Base-by-base conservation (phyloP, 2,113 vertebrate species). In the Gadus macrocephalus region DNA sequence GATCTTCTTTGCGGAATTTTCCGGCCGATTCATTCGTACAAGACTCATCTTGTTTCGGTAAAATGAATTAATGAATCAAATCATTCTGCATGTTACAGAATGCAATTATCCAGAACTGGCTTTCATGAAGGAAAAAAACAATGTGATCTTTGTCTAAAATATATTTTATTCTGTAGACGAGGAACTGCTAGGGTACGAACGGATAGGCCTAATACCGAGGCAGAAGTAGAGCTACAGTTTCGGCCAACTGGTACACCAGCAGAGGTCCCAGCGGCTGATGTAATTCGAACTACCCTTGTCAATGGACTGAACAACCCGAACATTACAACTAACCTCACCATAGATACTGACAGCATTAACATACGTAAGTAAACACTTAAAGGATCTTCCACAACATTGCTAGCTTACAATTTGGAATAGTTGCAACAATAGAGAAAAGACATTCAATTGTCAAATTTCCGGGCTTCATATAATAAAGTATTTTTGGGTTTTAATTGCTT, bases 201-300 rank as follows among this genome's bases (percentile, higher is more conserved):
- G 5, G 11, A 3, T 0, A n/a, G n/a, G n/a, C n/a, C n/a, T n/a
- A 25, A 4, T 0, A 81, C 62, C 28, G 58, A 76, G 62, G 19
- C 64, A 12, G 25, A 71, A 0, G 16, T 81, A 9, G 62, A 53
- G 0, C 3, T 86, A 3, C 20, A 53, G 68, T 86, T 86, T 42
- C 64, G 65, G 15, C 12, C 53, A 15, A 74, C 61, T 2, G 15
- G 49, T 0, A 1, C 68, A 15, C 0, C 28, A 1, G 6, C 11
- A 9, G 1, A 56, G 20, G 31, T 84, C 17, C 84, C 82, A n/a
- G 0, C 25, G 1, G 0, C 16, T 53, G 11, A 6, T 0, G 19
- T 0, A 3, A 56, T 81, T 42, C 14, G 1, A 19, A 0, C 3
- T 2, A 61, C 69, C 19, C 49, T 71, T 12, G 9, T 3, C 38